Conservation (phyloP, 2,797 vertebrate species). For the Limnodromus scolopaceus region DNA sequence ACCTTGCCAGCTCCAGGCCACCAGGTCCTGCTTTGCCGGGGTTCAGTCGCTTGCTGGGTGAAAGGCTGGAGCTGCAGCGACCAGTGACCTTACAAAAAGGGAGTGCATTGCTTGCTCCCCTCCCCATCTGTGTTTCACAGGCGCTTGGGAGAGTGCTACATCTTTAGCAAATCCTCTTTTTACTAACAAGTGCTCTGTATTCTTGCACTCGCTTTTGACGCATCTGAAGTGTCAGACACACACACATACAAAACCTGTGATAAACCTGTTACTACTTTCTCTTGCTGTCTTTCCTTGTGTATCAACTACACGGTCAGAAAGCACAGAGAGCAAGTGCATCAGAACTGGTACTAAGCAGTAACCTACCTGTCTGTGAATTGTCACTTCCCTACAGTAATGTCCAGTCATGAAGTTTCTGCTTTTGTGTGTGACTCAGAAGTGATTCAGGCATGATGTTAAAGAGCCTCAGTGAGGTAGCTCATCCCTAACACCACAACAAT, state of each 20-base stretch:
- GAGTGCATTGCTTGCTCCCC: neutral
- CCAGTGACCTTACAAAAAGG: neutral
- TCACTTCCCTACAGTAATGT: neutral
- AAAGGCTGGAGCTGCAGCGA: neutral
- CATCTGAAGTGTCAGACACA: neutral
- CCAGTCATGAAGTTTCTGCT: neutral
- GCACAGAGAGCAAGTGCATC: neutral
- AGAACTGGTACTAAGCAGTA: neutral
- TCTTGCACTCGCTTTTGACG: neutral
- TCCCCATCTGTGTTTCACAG: neutral
- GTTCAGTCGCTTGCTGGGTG: neutral
- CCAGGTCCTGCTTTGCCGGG: rapidly evolving
- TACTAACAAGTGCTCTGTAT: neutral
- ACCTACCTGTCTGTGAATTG: rapidly evolving
- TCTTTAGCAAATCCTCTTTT: neutral
- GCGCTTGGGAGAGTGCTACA: neutral
- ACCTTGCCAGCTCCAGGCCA: neutral
- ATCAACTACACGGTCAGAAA: neutral
- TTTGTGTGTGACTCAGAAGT: neutral
- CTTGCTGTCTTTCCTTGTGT: neutral
- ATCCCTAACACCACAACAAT: neutral
- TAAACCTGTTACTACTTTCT: rapidly evolving
- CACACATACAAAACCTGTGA: neutral
- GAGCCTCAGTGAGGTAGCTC: neutral
- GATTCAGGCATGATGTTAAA: neutral